Evolutionary conservation across 1,140 invertebrate species (phyloP).

Genomic region (Doryteuthis pealeii): DNA sequence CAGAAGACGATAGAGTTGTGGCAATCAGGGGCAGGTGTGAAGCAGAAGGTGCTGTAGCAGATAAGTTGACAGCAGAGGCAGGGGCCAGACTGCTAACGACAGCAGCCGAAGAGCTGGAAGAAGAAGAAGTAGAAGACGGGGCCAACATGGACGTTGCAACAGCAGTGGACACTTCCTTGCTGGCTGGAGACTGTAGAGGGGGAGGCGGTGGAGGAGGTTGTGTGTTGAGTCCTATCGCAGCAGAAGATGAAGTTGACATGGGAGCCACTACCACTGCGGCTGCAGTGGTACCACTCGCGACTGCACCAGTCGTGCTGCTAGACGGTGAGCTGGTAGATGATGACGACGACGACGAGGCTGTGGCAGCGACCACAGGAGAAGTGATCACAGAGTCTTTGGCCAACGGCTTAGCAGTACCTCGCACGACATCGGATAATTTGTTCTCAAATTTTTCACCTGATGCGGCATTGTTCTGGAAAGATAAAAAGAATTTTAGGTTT

Average conservation of each 20-base stretch:
- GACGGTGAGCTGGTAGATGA: slow-evolving; percentile 20
- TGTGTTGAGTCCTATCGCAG: neutral
- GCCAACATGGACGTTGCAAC: neutral
- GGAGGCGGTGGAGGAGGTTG: neutral
- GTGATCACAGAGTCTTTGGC: slow-evolving; percentile 58
- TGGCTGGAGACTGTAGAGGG: neutral
- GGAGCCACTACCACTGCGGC: neutral
- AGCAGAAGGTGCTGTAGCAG: neutral
- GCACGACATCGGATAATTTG: slow-evolving; percentile 78
- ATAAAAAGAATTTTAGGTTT: slow-evolving; percentile 13
- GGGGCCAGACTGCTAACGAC: neutral
- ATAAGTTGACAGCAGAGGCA: neutral
- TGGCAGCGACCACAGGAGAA: slow-evolving; percentile 40
- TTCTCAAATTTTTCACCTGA: slow-evolving; percentile 55
- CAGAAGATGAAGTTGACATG: neutral
- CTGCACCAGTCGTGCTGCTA: slow-evolving; percentile 40
- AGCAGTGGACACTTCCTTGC: neutral
- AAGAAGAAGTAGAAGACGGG: neutral
- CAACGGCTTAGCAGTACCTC: slow-evolving; percentile 69
- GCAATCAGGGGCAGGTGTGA: neutral
- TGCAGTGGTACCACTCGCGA: slow-evolving; percentile 9
- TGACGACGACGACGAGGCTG: slow-evolving; percentile 26
- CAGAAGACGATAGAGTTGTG: neutral
- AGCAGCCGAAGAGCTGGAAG: too few species aligned
- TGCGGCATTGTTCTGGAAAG: slow-evolving; percentile 46